Evolutionary conservation across 2,888 invertebrate genomes (phyloP).

Genomic region (Spilosoma lubricipeda): DNA sequence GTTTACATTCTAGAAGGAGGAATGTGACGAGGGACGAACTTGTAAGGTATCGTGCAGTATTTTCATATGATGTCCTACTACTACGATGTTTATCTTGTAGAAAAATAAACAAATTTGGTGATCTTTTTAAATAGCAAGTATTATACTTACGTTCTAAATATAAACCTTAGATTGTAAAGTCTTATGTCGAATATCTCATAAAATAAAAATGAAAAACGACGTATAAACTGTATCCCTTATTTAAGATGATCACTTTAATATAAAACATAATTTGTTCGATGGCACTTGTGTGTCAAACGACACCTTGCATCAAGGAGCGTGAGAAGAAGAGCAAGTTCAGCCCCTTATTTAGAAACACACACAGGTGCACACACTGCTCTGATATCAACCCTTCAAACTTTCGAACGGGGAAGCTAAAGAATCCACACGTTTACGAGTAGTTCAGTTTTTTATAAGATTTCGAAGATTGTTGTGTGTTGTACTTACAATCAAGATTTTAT

Average conservation of each 20-base stretch:
- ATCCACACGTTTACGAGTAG: neutral
- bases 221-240: neutral
- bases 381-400: conserved; percentile 54
- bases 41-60: conserved; percentile 65
- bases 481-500: neutral
- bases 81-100: neutral
- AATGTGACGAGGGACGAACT: conserved; percentile 63
- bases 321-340: conserved; percentile 67
- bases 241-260: conserved; percentile 13
- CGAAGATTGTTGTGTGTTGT: neutral
- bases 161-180: neutral
- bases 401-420: conserved; percentile 10
- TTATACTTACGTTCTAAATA: neutral
- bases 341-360: conserved; percentile 62
- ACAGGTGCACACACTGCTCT: conserved; percentile 66
- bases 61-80: conserved; percentile 44
- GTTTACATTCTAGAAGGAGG: conserved; percentile 62
- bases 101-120: neutral
- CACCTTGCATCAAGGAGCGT: conserved; percentile 61
- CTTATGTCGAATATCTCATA: neutral
- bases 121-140: neutral
- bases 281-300: conserved; percentile 51
- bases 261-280: conserved; percentile 25
- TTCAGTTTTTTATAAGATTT: neutral
- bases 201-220: neutral